phyloP scores from a whole-genome alignment of 2,888 invertebrate genomes.

The Eustalomyia histrio region DNA sequence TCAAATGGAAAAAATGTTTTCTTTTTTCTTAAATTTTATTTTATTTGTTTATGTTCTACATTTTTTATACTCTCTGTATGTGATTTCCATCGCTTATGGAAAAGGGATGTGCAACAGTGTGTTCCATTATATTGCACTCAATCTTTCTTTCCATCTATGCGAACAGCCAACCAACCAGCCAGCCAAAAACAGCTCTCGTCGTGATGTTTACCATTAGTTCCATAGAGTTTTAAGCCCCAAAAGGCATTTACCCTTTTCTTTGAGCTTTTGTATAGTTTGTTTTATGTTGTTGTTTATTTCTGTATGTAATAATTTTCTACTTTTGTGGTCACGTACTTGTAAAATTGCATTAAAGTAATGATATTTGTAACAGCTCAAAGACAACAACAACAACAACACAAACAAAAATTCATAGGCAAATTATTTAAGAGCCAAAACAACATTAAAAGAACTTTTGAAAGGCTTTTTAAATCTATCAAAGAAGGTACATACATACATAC shows the following conservation, averaged over 20 bases:
- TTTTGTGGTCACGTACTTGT: conserved; percentile 57
- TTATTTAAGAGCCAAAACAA: background rate
- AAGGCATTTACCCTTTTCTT: conserved; percentile 55
- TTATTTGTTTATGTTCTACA: conserved; percentile 18
- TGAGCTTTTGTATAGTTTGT: conserved; percentile 8
- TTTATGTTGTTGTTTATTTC: conserved; percentile 15
- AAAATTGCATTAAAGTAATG: conserved; percentile 62
- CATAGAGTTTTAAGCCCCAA: conserved; percentile 54
- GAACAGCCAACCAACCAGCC: conserved; percentile 20
- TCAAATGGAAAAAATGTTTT: conserved; percentile 45
- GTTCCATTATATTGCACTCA: conserved; percentile 27
- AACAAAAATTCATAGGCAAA: conserved; percentile 26
- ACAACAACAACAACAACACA: conserved; percentile 30
- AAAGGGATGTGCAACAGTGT: conserved; percentile 49
- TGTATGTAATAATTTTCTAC: conserved; percentile 53
- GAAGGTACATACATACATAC: background rate
- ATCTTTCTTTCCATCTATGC: background rate
- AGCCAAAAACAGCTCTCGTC: conserved; percentile 17
- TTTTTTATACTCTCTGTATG: conserved; percentile 36
- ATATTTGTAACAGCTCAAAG: conserved; percentile 31
- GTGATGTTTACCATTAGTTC: conserved; percentile 47
- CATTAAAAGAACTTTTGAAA: background rate
- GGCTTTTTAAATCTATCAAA: background rate
- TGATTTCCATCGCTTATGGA: conserved; percentile 24
- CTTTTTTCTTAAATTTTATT: conserved; percentile 3